Conservation (phyloP, 1,140 invertebrate genomes). For the Conus ventricosus region DNA sequence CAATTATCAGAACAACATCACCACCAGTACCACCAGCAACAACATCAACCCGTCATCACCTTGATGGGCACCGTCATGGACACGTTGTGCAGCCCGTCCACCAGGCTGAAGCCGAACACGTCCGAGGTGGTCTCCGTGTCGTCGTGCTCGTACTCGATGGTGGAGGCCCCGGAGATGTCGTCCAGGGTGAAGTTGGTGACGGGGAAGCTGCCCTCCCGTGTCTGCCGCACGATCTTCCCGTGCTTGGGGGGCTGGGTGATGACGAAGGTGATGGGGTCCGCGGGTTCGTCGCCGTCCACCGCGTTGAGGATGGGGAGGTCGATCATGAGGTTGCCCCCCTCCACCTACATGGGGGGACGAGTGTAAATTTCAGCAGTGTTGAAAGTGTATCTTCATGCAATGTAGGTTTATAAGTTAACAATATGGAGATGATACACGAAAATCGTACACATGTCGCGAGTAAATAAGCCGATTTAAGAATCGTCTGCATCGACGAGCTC, state of each 20-base stretch:
- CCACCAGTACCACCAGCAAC: too few relatives aligned
- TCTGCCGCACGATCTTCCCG: slow-evolving; percentile 71
- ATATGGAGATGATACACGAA: too few relatives aligned
- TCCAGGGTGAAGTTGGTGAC: slow-evolving; percentile 70
- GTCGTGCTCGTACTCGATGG: slow-evolving; percentile 75
- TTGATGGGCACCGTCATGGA: slow-evolving; percentile 70
- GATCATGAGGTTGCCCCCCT: slow-evolving; percentile 74
- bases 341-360: slow-evolving; percentile 37
- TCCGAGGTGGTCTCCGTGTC: slow-evolving; percentile 73
- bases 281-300: slow-evolving; percentile 72
- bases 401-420: too few relatives aligned
- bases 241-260: slow-evolving; percentile 66
- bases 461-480: too few relatives aligned
- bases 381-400: too few relatives aligned
- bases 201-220: slow-evolving; percentile 58
- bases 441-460: too few relatives aligned
- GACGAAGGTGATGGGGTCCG: slow-evolving; percentile 68
- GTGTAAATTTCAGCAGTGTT: too few relatives aligned
- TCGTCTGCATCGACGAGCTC: too few relatives aligned
- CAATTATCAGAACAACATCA: too few relatives aligned
- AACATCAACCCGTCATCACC: slow-evolving; percentile 43
- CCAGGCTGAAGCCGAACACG: slow-evolving; percentile 69
- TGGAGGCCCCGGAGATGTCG: slow-evolving; percentile 69
- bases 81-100: slow-evolving; percentile 72
- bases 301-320: slow-evolving; percentile 74